A percentile compares a stretch with the other conserved stretches of the same genome.
These are phyloP conservation scores for Notiomystis cincta DNA, from an alignment of 2,113 vertebrate species.

Conservation along the genomic window DNA sequence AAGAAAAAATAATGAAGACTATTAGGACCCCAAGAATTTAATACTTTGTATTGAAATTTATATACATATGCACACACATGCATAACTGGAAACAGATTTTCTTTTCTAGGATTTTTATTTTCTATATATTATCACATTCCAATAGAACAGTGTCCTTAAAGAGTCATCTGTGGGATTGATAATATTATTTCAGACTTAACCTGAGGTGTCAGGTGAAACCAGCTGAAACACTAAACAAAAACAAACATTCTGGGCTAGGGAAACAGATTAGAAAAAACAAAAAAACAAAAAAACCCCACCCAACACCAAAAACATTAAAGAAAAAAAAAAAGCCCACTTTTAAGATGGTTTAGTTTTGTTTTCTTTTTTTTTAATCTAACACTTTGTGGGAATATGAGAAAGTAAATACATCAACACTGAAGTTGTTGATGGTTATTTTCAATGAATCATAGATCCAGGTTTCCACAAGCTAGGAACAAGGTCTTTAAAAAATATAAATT, in stretches of 20 bases:
- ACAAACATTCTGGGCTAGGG: background rate
- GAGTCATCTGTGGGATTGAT: background rate
- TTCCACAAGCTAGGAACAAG: background rate
- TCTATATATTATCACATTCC: background rate
- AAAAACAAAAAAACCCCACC: background rate
- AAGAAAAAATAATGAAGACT: background rate
- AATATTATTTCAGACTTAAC: background rate
- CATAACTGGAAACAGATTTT: background rate
- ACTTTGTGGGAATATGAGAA: background rate
- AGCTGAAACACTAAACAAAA: background rate
- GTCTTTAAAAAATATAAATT: background rate
- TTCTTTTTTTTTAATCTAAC: background rate
- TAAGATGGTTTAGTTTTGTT: background rate
- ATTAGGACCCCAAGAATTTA: background rate
- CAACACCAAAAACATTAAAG: background rate
- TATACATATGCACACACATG: background rate
- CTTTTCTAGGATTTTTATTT: background rate
- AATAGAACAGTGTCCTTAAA: background rate
- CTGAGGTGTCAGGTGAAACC: background rate
- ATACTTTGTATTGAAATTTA: background rate
- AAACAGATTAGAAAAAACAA: background rate
- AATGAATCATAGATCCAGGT: background rate
- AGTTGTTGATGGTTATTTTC: background rate
- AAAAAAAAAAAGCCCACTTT: background rate
- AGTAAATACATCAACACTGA: background rate